These are phyloP conservation scores for Delichon dasypus DNA, from an alignment of 2,797 vertebrate species.

Conservation along the genomic window DNA sequence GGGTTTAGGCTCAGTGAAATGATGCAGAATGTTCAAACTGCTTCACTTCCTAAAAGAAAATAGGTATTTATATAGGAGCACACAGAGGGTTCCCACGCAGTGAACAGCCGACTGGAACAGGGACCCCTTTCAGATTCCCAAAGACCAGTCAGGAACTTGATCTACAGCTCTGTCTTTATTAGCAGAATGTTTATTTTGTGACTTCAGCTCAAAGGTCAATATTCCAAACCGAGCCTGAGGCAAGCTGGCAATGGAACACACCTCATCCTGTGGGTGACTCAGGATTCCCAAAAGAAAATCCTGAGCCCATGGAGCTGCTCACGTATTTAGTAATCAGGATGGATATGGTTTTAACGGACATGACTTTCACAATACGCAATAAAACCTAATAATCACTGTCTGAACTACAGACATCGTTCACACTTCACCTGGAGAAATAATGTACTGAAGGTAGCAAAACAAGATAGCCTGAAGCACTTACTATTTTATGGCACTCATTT, in stretches of 20 bases:
- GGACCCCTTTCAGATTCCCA: background rate
- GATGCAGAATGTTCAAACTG: background rate
- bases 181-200: background rate
- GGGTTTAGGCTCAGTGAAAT: background rate
- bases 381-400: background rate
- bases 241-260: background rate
- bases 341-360: background rate
- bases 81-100: background rate
- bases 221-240: background rate
- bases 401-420: background rate
- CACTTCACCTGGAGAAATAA: background rate
- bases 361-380: background rate
- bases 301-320: background rate
- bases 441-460: background rate
- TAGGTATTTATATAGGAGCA: accelerated
- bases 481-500: conserved; percentile 37
- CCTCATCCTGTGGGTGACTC: background rate
- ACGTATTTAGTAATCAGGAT: background rate
- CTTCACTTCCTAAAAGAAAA: background rate
- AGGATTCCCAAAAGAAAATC: background rate
- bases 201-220: background rate
- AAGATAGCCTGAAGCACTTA: background rate
- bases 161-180: background rate
- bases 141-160: background rate
- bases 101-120: background rate